These are phyloP conservation scores for Philopedon plagiatum DNA, from an alignment of 2,888 invertebrate species.

Conservation along the genomic window DNA sequence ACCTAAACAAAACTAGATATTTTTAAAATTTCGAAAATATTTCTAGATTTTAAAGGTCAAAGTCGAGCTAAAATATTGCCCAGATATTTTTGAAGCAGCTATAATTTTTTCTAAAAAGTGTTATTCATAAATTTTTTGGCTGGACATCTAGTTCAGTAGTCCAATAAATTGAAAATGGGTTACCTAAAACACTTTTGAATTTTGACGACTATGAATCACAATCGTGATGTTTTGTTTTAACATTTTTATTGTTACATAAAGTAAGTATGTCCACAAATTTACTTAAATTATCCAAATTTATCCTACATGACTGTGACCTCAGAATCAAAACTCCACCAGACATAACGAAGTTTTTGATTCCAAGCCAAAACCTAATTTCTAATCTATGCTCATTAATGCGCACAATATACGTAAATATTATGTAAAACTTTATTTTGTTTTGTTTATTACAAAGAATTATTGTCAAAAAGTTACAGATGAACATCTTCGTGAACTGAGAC, in stretches of 20 bases:
- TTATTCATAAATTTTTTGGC: conserved; percentile 9
- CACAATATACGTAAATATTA: too few species aligned
- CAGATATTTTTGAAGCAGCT: not conserved
- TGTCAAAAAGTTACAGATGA: too few species aligned
- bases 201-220: not conserved
- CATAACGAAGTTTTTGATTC: not conserved
- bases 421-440: too few species aligned
- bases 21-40: not conserved
- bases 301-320: not conserved
- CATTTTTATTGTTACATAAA: not conserved
- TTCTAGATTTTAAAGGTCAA: conserved; percentile 5
- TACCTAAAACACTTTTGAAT: conserved; percentile 1
- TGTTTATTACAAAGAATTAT: too few species aligned
- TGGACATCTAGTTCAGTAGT: not conserved
- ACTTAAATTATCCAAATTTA: not conserved
- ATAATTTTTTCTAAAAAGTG: not conserved
- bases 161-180: not conserved
- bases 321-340: not conserved
- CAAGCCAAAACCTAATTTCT: not conserved
- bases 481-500: too few species aligned
- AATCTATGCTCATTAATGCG: too few species aligned
- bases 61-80: not conserved
- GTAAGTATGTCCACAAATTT: not conserved
- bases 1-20: not conserved
- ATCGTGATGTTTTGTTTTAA: too few species aligned